Conservation (phyloP, 1,140 invertebrate genomes). For the Lasioglossum albipes region DNA sequence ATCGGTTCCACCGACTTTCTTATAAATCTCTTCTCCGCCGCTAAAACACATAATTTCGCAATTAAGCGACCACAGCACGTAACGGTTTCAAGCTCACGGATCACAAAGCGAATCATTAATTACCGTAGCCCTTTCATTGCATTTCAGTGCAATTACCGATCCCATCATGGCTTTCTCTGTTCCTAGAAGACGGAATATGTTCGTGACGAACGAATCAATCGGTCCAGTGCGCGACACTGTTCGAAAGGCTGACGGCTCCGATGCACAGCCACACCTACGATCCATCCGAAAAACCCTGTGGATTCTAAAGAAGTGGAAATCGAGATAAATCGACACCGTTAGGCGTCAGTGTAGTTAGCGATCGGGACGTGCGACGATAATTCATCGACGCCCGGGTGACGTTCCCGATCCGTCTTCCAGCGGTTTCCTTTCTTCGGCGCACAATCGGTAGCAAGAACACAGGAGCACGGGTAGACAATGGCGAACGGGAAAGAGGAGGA, state of each 20-base stretch:
- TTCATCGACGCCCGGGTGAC: slow-evolving; percentile 55
- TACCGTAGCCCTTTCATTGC: not conserved
- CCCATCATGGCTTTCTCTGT: not conserved
- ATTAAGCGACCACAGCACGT: slow-evolving; percentile 1
- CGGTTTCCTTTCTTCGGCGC: not conserved
- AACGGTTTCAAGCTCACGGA: not conserved
- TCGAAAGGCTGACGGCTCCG: not conserved
- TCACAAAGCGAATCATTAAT: not conserved
- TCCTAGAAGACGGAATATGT: not conserved
- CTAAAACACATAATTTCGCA: not conserved
- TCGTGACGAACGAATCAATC: not conserved
- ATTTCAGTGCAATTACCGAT: not conserved
- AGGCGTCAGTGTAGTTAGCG: too few relatives aligned
- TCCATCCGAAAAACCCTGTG: not conserved
- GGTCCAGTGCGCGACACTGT: not conserved
- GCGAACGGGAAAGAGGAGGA: slow-evolving; percentile 19
- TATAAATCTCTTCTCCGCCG: not conserved
- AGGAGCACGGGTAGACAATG: slow-evolving; percentile 26
- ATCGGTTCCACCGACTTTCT: too few relatives aligned
- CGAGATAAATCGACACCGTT: slow-evolving; percentile 50
- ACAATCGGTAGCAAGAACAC: slow-evolving; percentile 23
- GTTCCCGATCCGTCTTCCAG: slow-evolving; percentile 44
- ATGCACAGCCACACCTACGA: not conserved
- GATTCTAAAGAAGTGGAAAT: slow-evolving; percentile 7
- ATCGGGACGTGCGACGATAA: slow-evolving; percentile 34